These are phyloP conservation scores for Bactericera cockerelli DNA, from an alignment of 1,140 invertebrate genomes.

Conservation along the genomic window DNA sequence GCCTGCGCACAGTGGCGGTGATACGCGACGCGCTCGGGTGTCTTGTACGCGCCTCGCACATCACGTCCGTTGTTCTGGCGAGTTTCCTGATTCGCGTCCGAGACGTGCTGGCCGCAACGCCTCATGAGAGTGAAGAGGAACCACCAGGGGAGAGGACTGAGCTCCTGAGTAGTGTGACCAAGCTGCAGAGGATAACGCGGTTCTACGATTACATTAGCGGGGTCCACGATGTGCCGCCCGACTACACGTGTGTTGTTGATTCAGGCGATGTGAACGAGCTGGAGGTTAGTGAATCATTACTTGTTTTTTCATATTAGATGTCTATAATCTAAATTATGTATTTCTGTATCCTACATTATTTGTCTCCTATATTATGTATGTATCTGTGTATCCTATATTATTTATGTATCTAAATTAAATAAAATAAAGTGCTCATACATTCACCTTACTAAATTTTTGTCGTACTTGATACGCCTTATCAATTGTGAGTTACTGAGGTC, in stretches of 20 bases:
- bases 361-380: too few relatives aligned
- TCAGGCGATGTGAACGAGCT: slow-evolving; percentile 17
- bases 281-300: slow-evolving; percentile 10
- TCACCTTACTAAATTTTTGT: too few relatives aligned
- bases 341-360: too few relatives aligned
- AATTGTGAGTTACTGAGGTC: too few relatives aligned
- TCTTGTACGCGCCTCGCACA: slow-evolving; percentile 43
- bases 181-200: slow-evolving; percentile 27
- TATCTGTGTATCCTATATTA: too few relatives aligned
- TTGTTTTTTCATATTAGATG: too few relatives aligned
- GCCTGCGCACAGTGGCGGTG: slow-evolving; percentile 58
- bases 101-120: background rate
- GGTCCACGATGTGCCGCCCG: slow-evolving; percentile 27
- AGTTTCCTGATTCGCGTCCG: background rate
- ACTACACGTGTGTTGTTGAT: slow-evolving; percentile 27
- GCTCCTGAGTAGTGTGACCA: slow-evolving; percentile 26
- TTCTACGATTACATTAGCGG: slow-evolving; percentile 31
- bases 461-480: too few relatives aligned
- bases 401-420: too few relatives aligned
- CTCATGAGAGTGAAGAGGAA: too few relatives aligned
- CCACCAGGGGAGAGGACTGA: slow-evolving; percentile 20
- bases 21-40: slow-evolving; percentile 53
- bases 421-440: too few relatives aligned
- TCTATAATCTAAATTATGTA: too few relatives aligned
- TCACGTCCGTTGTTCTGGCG: slow-evolving; percentile 35